A percentile compares a stretch with the other conserved stretches of the same genome.
Evolutionary conservation across 2,113 vertebrate species (phyloP).

Genomic region (Tragelaphus imberbis): DNA sequence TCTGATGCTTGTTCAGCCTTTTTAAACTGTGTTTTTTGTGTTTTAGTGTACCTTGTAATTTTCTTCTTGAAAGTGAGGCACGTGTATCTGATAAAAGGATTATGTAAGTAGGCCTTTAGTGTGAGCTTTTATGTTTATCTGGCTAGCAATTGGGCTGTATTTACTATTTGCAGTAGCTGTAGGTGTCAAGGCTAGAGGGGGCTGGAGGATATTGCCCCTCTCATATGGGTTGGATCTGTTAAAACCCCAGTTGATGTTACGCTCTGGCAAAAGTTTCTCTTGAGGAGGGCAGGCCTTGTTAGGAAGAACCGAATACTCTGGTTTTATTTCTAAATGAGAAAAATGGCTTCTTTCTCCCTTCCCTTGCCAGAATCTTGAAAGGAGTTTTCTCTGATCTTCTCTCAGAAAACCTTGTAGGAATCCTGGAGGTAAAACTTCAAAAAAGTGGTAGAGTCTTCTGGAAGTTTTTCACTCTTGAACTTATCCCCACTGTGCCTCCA

Average conservation of each 20-base stretch:
- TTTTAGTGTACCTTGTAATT: not conserved
- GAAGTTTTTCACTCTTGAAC: not conserved
- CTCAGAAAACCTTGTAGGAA: not conserved
- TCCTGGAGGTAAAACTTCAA: not conserved
- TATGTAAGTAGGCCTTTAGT: not conserved
- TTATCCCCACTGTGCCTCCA: not conserved
- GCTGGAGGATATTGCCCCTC: not conserved
- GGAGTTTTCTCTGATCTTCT: not conserved
- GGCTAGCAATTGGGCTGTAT: not conserved
- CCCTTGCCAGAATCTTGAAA: not conserved
- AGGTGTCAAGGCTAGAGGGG: not conserved
- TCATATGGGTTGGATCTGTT: not conserved
- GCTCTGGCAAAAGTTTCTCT: not conserved
- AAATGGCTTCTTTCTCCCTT: not conserved
- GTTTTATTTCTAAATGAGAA: not conserved
- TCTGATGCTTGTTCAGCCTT: not conserved
- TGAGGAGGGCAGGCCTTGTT: not conserved
- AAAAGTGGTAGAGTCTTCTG: not conserved
- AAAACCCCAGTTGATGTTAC: not conserved
- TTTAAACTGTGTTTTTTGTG: not conserved
- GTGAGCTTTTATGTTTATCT: not conserved
- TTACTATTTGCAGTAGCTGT: not conserved
- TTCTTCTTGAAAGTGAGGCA: not conserved
- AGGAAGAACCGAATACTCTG: not conserved
- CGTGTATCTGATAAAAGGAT: not conserved